A percentile compares a stretch with the other conserved stretches of the same genome.
Evolutionary conservation across 23 tunicate species (phyloP).

Genomic region (Botrylloides violaceus): DNA sequence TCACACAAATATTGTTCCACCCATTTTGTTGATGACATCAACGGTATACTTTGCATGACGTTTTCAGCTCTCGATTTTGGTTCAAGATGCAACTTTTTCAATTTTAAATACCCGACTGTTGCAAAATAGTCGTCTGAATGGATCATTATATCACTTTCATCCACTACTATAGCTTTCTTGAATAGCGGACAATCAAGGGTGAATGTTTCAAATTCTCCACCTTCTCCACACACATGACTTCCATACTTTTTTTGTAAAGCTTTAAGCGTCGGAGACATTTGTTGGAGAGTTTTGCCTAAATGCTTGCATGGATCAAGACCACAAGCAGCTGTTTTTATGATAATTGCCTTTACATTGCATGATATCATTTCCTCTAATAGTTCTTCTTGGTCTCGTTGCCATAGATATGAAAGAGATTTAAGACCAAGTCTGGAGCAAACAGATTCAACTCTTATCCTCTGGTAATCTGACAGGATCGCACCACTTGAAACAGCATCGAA

Average conservation of each 20-base stretch:
- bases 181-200: constrained; percentile 94
- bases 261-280: constrained; percentile 45
- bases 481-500: constrained; percentile 88
- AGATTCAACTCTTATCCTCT: constrained; percentile 92
- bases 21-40: constrained; percentile 10
- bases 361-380: constrained; percentile 76
- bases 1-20: background rate
- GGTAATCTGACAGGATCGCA: constrained; percentile 97
- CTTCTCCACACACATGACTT: constrained; percentile 87
- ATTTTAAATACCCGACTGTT: constrained; percentile 56
- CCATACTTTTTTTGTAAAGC: constrained; percentile 56
- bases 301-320: constrained; percentile 77
- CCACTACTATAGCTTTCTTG: constrained; percentile 57
- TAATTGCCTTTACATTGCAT: constrained; percentile 35
- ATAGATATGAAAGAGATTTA: constrained; percentile 54
- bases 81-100: constrained; percentile 49
- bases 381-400: constrained; percentile 62
- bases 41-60: background rate
- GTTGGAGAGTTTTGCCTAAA: constrained; percentile 61
- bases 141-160: constrained; percentile 57
- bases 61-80: constrained; percentile 20
- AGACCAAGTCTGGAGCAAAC: constrained; percentile 75
- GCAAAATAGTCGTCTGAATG: constrained; percentile 80
- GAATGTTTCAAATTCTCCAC: constrained; percentile 98
- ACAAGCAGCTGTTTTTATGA: constrained; percentile 84